A percentile compares a stretch with the other conserved stretches of the same genome.
Evolutionary conservation across 1,140 invertebrate species (phyloP).

Genomic region (Trichomalopsis sarcophagae): DNA sequence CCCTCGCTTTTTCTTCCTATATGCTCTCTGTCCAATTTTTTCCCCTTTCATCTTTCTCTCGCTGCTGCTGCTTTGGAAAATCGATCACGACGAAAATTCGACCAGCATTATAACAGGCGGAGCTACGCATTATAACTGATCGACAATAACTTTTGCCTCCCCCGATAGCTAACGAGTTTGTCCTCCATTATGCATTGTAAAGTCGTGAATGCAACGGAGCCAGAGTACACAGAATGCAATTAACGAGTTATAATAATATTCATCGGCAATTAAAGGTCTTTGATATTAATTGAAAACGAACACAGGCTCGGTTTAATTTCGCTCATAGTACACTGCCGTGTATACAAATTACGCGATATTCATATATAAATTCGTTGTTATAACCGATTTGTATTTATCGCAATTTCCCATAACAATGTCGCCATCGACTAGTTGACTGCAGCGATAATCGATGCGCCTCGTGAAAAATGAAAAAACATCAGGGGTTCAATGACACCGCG

Average conservation of each 20-base stretch:
- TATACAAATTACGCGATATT: neutral
- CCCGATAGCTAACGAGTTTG: neutral
- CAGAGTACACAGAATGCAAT: neutral
- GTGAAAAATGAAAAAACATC: too few relatives aligned
- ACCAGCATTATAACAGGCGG: too few relatives aligned
- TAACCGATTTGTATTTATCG: too few relatives aligned
- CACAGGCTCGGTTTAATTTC: neutral
- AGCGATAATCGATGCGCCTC: too few relatives aligned
- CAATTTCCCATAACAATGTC: too few relatives aligned
- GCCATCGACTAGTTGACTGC: too few relatives aligned
- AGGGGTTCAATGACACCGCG: too few relatives aligned
- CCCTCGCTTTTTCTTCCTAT: conserved; percentile 49
- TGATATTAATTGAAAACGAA: neutral
- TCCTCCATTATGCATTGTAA: neutral
- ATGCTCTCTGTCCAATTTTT: neutral
- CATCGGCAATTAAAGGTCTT: neutral
- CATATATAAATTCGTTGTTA: too few relatives aligned
- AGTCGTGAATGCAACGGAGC: neutral
- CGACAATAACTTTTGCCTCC: neutral
- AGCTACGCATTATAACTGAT: neutral
- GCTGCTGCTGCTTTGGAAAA: neutral
- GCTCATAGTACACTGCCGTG: too few relatives aligned
- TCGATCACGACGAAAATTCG: neutral
- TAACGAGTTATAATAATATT: neutral
- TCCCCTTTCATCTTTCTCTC: conserved; percentile 16